Percentiles rank a stretch among this genome's conserved stretches.
Evolutionary conservation across 2,113 vertebrate species (phyloP).

Genomic region (Hippocampus abdominalis): DNA sequence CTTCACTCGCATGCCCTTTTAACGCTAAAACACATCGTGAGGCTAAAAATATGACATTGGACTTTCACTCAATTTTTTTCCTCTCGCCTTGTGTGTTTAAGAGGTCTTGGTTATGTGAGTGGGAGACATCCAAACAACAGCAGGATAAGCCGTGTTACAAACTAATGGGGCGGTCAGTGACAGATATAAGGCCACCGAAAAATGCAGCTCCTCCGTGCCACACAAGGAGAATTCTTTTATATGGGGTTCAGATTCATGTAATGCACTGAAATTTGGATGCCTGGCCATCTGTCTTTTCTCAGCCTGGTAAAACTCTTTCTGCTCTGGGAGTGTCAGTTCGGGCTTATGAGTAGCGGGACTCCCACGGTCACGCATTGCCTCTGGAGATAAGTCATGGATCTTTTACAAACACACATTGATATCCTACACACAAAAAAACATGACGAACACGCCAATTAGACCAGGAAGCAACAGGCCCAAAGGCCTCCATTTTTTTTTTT

Average conservation of each 20-base stretch:
- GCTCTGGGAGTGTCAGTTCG: slow-evolving; percentile 21
- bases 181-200: slow-evolving; percentile 30
- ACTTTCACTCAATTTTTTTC: slow-evolving; percentile 13
- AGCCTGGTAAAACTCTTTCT: slow-evolving; percentile 17
- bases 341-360: slow-evolving; percentile 35
- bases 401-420: slow-evolving; percentile 38
- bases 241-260: slow-evolving; percentile 25
- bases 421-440: slow-evolving; percentile 49
- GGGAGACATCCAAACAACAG: slow-evolving; percentile 48
- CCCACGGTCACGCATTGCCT: slow-evolving; percentile 40
- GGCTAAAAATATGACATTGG: slow-evolving; percentile 36
- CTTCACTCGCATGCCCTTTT: slow-evolving; percentile 23
- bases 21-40: slow-evolving; percentile 29
- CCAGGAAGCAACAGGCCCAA: slow-evolving; percentile 38
- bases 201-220: slow-evolving; percentile 40
- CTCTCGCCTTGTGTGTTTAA: slow-evolving; percentile 8
- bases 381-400: slow-evolving; percentile 51
- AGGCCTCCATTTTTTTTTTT: slow-evolving; percentile 12
- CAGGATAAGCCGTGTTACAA: slow-evolving; percentile 41
- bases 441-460: slow-evolving; percentile 67
- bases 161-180: slow-evolving; percentile 43
- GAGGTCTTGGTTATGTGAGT: slow-evolving; percentile 8
- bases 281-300: slow-evolving; percentile 8
- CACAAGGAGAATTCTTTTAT: slow-evolving; percentile 53
- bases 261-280: slow-evolving; percentile 15